Conservation (phyloP, 2,797 vertebrate genomes). For the Myotis pilosus region DNA sequence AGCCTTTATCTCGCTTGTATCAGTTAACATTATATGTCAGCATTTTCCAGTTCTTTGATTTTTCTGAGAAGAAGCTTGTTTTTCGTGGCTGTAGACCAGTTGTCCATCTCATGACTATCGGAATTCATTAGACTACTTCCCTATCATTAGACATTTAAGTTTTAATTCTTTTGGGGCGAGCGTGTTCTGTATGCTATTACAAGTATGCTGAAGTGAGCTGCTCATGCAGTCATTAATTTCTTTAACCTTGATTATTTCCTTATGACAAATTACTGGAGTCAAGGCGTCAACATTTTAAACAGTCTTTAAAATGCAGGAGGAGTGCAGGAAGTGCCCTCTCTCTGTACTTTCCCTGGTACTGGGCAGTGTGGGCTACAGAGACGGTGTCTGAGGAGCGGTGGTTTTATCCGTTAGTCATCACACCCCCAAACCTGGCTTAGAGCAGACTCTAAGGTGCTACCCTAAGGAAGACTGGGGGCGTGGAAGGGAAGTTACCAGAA, state of each 20-base stretch:
- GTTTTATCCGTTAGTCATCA: neutral
- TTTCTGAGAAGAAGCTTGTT: neutral
- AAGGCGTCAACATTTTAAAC: neutral
- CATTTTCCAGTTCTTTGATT: neutral
- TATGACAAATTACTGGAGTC: conserved; percentile 1
- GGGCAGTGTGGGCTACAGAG: neutral
- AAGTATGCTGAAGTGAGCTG: neutral
- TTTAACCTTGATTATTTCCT: conserved; percentile 14
- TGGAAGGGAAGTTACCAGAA: neutral
- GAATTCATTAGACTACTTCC: neutral
- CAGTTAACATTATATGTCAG: neutral
- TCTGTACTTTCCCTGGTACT: neutral
- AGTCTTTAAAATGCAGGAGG: neutral
- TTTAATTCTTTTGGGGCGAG: neutral
- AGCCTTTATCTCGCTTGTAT: neutral
- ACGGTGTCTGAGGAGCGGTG: neutral
- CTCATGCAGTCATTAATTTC: neutral
- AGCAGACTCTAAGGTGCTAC: neutral
- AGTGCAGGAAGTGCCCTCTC: neutral
- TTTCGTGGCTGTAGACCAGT: neutral
- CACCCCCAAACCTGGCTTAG: neutral
- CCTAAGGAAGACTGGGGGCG: neutral
- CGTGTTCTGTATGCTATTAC: neutral
- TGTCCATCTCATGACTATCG: neutral
- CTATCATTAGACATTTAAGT: neutral